Base-by-base conservation (phyloP, 1,140 invertebrate species). In the Drosophila sulfurigaster region DNA sequence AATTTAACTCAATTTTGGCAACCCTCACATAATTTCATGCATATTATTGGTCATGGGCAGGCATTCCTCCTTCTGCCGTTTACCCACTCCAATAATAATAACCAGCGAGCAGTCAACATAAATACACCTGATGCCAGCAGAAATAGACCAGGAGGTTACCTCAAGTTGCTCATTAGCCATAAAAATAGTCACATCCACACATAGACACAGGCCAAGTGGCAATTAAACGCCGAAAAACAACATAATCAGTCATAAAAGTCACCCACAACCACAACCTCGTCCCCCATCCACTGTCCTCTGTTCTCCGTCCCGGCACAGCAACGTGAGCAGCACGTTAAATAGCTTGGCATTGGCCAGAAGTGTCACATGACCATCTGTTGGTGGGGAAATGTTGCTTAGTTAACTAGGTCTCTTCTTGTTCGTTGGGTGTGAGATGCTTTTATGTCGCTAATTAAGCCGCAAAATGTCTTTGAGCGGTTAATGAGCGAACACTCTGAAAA, bases 221-320 rank as follows among this genome's bases (percentile, higher is more conserved):
- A 86, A 86, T 86, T 86, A 86, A 85, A 86, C 71, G 79, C 82
- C 82, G 76, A 77, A 86, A 82, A 75, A 86, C 82, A 82, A 71
- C 82, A 86, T 86, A 86, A 87, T 86, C 82, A 86, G 82, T 86
- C 82, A 86, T 87, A 86, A 86, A 86, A 86, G 59, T 60, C 38
- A 16, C 16, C 48, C 46, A 38, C 62, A 43, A 43, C 41, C 41
- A 8, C 35, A 10, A 10, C 35, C 35, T 10, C 8, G 7, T 10
- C 7, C 35, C 30, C 30, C 30, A 1, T 25, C 20, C 16, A 1
- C 16, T 16, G 16, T 16, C 16, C 16, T 16, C 16, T 1, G 16
- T 25, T 7, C 46, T 35, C 64, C 15, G 32, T 41, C 30, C 30
- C 5, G 13, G 64, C 75, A 25, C 0, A 25, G 20, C 20, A 79